Evolutionary conservation across 2,888 invertebrate species (phyloP).

Genomic region (Cataglyphis albicans): DNA sequence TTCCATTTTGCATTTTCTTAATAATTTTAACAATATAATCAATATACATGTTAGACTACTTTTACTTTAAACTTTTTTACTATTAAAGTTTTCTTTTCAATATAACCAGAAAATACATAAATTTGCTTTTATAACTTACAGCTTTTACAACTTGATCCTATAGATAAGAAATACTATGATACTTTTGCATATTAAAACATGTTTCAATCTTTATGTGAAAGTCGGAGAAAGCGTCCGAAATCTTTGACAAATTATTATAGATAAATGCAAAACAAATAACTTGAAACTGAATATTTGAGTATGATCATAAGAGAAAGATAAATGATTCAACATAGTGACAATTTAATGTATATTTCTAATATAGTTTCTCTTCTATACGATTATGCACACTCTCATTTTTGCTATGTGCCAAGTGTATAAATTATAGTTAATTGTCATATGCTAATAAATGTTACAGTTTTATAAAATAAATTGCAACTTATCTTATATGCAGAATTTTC

Average conservation of each 20-base stretch:
- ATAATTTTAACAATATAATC: neutral
- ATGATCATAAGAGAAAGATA: slow-evolving; percentile 11
- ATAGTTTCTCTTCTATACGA: slow-evolving; percentile 37
- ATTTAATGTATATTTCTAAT: slow-evolving; percentile 22
- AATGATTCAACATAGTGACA: slow-evolving; percentile 11
- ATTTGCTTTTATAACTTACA: neutral
- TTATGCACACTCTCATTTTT: slow-evolving; percentile 25
- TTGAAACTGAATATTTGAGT: slow-evolving; percentile 19
- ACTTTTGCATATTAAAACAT: slow-evolving; percentile 56
- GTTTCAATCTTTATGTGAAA: slow-evolving; percentile 69
- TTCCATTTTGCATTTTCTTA: neutral
- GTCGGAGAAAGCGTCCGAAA: slow-evolving; percentile 57
- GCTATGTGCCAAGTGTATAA: neutral
- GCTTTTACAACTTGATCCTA: neutral
- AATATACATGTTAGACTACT: neutral
- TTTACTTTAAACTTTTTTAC: neutral
- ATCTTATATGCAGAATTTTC: neutral
- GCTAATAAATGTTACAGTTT: neutral
- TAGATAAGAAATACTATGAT: neutral
- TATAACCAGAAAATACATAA: neutral
- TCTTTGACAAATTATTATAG: slow-evolving; percentile 41
- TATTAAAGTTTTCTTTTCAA: neutral
- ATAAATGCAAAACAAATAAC: slow-evolving; percentile 24
- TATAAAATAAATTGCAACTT: neutral
- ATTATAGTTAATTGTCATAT: slow-evolving; percentile 9